A percentile compares a stretch with the other conserved stretches of the same genome.
Conservation (phyloP, 37 sponge, comb jelly and placozoan species). For the Petrosia ficiformis region DNA sequence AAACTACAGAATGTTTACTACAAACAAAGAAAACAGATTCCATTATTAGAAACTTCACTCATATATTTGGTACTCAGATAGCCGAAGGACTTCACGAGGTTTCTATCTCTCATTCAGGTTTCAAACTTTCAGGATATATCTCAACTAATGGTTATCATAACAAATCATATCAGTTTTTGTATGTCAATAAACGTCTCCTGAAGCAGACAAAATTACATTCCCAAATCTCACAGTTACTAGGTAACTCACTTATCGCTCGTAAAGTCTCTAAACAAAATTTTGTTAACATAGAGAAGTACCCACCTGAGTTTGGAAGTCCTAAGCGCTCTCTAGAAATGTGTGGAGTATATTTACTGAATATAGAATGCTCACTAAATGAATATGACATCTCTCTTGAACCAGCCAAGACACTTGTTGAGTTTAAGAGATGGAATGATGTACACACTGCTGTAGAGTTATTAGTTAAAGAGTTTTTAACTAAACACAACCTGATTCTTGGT, state of each 20-base stretch:
- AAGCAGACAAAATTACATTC: constrained; percentile 41
- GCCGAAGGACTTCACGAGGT: constrained; percentile 9
- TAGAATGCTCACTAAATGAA: constrained; percentile 40
- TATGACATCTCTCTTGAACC: constrained; percentile 54
- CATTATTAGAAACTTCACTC: constrained; percentile 22
- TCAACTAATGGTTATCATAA: constrained; percentile 39
- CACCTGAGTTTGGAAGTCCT: not conserved
- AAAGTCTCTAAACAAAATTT: constrained; percentile 2
- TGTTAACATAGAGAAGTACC: not conserved
- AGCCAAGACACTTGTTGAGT: constrained; percentile 57
- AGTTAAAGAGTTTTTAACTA: constrained; percentile 19
- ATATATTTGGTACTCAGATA: constrained; percentile 26
- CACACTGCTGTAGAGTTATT: not conserved
- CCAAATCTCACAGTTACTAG: constrained; percentile 24
- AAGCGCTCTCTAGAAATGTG: not conserved
- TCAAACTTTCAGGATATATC: constrained; percentile 36
- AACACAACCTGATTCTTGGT: constrained; percentile 29
- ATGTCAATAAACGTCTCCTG: constrained; percentile 62
- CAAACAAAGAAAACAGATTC: constrained; percentile 33
- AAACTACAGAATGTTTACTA: constrained; percentile 27
- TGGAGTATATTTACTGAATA: constrained; percentile 37
- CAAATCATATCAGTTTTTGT: constrained; percentile 58
- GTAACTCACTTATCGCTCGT: constrained; percentile 30
- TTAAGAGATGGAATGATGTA: constrained; percentile 34
- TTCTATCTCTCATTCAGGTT: not conserved